phyloP scores from a whole-genome alignment of 2,888 invertebrate genomes.

The Harpagoxenus sublaevis region DNA sequence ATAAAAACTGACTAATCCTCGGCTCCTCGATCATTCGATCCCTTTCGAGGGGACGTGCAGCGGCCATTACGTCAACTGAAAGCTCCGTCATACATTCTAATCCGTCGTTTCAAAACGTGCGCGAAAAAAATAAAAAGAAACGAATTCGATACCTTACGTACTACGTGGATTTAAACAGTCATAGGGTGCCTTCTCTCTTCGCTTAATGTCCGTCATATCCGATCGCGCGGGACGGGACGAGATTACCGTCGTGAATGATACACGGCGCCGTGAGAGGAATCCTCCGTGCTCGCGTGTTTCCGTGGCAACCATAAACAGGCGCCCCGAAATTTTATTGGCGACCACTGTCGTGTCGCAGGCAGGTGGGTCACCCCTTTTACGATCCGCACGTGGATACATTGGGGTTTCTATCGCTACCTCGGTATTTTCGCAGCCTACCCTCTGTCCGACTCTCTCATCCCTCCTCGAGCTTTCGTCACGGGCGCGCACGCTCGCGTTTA shows the following conservation, averaged over 20 bases:
- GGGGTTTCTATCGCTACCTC: conserved; percentile 22
- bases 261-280: conserved; percentile 48
- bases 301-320: conserved; percentile 72
- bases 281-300: conserved; percentile 68
- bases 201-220: conserved; percentile 33
- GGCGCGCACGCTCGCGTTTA: conserved; percentile 5
- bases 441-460: not conserved
- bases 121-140: not conserved
- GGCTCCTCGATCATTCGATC: not conserved
- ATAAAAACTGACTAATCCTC: conserved; percentile 22
- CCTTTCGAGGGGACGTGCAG: not conserved
- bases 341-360: conserved; percentile 31
- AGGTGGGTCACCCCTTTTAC: conserved; percentile 66
- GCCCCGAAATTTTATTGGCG: conserved; percentile 57
- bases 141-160: conserved; percentile 29
- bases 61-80: not conserved
- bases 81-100: conserved; percentile 12
- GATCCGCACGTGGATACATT: conserved; percentile 51
- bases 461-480: conserved; percentile 37
- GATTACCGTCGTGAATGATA: conserved; percentile 49
- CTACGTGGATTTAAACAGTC: conserved; percentile 10
- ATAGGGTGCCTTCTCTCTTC: not conserved
- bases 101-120: not conserved
- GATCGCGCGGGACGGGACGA: not conserved
- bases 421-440: not conserved